phyloP scores from a whole-genome alignment of 1,140 invertebrate genomes.

The Muscidifurax raptorellus region DNA sequence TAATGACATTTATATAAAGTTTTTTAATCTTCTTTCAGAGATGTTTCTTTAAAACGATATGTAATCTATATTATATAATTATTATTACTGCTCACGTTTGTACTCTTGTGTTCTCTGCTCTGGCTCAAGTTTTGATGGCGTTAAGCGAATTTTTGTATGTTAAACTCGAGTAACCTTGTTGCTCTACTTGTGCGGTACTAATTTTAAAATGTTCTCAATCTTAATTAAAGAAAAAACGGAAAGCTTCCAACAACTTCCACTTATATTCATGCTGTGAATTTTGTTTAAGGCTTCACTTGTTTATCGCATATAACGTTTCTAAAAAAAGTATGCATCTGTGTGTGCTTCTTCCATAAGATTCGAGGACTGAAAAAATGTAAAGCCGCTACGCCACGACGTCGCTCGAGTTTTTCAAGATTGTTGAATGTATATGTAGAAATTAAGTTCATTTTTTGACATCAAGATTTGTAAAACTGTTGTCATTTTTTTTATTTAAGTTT shows the following conservation, averaged over 20 bases:
- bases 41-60: slow-evolving; percentile 16
- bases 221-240: background rate
- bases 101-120: slow-evolving; percentile 36
- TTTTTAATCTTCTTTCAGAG: slow-evolving; percentile 31
- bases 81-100: slow-evolving; percentile 1
- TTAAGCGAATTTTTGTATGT: slow-evolving; percentile 42
- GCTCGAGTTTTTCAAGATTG: slow-evolving; percentile 44
- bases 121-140: slow-evolving; percentile 47
- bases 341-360: slow-evolving; percentile 36
- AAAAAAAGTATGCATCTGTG: background rate
- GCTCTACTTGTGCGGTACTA: background rate
- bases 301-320: background rate
- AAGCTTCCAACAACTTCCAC: slow-evolving; percentile 44
- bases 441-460: slow-evolving; percentile 43
- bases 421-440: slow-evolving; percentile 45
- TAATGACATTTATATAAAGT: slow-evolving; percentile 18
- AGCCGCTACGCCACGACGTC: background rate
- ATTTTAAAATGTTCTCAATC: background rate
- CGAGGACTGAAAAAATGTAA: slow-evolving; percentile 4
- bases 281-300: background rate
- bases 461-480: slow-evolving; percentile 44
- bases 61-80: slow-evolving; percentile 19
- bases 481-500: slow-evolving; percentile 41
- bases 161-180: slow-evolving; percentile 10
- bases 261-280: background rate